A percentile compares a stretch with the other conserved stretches of the same genome.
Evolutionary conservation across 2,113 vertebrate species (phyloP).

Genomic region (Otocyon megalotis): DNA sequence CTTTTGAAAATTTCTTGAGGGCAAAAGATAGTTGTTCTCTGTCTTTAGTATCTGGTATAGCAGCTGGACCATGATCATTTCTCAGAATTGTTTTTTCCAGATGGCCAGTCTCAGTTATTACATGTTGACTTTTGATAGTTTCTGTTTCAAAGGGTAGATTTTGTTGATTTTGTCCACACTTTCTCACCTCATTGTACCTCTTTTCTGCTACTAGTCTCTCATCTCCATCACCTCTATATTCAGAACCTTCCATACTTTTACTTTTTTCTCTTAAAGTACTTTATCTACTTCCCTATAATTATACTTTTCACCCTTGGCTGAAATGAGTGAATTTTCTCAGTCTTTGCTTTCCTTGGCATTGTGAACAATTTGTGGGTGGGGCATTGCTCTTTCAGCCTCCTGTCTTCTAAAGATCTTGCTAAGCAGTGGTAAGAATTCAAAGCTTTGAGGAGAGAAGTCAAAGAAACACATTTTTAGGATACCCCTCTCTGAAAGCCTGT

Average conservation of each 20-base stretch:
- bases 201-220: not conserved
- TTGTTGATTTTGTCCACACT: not conserved
- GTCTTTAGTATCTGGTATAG: not conserved
- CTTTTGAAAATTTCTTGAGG: not conserved
- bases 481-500: not conserved
- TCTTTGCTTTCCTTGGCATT: not conserved
- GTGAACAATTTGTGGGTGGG: not conserved
- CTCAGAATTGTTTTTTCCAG: not conserved
- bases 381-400: not conserved
- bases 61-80: not conserved
- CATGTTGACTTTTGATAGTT: not conserved
- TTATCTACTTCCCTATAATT: not conserved
- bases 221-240: not conserved
- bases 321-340: not conserved
- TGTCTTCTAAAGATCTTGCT: constrained; percentile 4
- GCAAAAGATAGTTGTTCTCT: not conserved
- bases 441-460: not conserved
- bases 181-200: not conserved
- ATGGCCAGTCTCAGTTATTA: not conserved
- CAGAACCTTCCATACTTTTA: not conserved
- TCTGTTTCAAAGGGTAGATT: not conserved
- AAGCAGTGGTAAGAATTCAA: not conserved
- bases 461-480: not conserved
- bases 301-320: not conserved
- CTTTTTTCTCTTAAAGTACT: not conserved